A percentile compares a stretch with the other conserved stretches of the same genome.
These are phyloP conservation scores for Meloidogyne floridensis DNA, from an alignment of 1,140 invertebrate species.

Conservation along the genomic window DNA sequence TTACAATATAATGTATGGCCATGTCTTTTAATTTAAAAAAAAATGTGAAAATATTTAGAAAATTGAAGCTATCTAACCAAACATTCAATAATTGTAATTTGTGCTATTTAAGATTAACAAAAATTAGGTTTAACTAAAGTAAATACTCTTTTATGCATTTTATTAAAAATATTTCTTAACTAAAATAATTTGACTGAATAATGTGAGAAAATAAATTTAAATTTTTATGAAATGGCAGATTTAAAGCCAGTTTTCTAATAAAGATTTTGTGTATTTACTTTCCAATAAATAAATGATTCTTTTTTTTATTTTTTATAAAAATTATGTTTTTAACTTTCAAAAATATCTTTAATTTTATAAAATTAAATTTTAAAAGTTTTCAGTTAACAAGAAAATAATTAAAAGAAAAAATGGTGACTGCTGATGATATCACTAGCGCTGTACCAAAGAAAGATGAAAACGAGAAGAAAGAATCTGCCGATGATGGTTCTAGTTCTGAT, in stretches of 20 bases:
- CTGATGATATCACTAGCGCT: slow-evolving; percentile 67
- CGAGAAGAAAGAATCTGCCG: slow-evolving; percentile 45
- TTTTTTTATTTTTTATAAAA: background rate
- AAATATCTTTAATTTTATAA: too few relatives aligned
- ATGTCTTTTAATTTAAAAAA: background rate
- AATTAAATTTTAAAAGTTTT: too few relatives aligned
- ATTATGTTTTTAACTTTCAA: background rate
- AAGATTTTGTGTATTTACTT: background rate
- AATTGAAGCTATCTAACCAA: background rate
- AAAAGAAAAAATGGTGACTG: slow-evolving; percentile 30
- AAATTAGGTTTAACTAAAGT: background rate
- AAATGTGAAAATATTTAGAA: background rate
- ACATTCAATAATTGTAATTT: background rate
- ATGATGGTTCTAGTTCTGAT: slow-evolving; percentile 56
- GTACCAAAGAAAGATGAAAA: slow-evolving; percentile 70
- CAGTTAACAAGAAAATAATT: background rate
- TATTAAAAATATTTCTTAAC: background rate
- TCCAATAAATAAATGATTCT: background rate
- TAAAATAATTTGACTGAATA: too few relatives aligned
- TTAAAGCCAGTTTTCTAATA: background rate
- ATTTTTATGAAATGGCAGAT: background rate
- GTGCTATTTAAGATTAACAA: slow-evolving; percentile 3
- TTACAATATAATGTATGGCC: background rate
- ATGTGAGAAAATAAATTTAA: background rate
- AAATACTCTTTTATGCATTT: background rate